These are phyloP conservation scores for Lophius piscatorius DNA, from an alignment of 2,113 vertebrate species.

Conservation along the genomic window DNA sequence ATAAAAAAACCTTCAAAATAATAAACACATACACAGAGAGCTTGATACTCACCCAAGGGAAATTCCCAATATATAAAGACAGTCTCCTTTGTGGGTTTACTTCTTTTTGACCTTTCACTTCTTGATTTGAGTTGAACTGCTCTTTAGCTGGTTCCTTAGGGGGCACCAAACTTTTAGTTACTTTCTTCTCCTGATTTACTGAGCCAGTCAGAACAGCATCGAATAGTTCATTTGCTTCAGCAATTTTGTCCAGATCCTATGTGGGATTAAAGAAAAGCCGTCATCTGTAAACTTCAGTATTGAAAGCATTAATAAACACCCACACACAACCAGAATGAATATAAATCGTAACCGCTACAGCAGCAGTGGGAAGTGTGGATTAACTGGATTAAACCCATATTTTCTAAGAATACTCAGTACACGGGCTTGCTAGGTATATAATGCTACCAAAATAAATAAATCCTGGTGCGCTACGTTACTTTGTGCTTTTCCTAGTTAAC, in stretches of 20 bases:
- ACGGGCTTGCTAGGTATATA: too few relatives aligned
- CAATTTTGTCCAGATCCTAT: conserved; percentile 86
- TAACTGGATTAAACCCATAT: too few relatives aligned
- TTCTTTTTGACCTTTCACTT: conserved; percentile 80
- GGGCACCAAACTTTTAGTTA: conserved; percentile 3
- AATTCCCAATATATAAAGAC: conserved; percentile 91
- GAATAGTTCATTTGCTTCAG: conserved; percentile 92
- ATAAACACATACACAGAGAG: not conserved
- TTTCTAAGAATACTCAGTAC: too few relatives aligned
- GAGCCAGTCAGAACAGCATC: conserved; percentile 91
- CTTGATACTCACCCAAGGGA: conserved; percentile 89
- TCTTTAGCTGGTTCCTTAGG: conserved; percentile 68
- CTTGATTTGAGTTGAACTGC: conserved; percentile 72
- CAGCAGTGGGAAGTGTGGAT: too few relatives aligned
- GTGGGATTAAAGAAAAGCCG: not conserved
- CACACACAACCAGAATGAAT: not conserved
- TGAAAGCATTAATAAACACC: not conserved
- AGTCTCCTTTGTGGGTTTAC: conserved; percentile 77
- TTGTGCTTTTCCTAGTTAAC: too few relatives aligned
- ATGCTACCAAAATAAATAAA: too few relatives aligned
- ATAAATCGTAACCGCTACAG: too few relatives aligned
- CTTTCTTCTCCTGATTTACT: conserved; percentile 73
- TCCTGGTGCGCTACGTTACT: too few relatives aligned
- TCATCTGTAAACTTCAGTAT: not conserved
- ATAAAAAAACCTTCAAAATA: too few relatives aligned